Conservation (phyloP, 2,797 vertebrate species). For the Anableps anableps region DNA sequence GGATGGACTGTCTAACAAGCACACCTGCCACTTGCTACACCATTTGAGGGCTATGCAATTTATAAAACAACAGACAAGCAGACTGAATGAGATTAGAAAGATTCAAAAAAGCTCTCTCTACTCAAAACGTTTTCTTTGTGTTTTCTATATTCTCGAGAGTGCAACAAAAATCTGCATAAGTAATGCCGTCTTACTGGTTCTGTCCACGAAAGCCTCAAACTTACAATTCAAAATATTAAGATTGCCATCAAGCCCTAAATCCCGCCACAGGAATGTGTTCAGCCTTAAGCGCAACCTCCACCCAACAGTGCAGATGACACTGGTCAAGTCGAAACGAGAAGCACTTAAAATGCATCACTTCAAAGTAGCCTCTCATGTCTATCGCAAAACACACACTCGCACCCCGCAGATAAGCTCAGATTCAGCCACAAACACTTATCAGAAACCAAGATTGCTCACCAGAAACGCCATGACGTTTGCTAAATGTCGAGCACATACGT, state of each 20-base stretch:
- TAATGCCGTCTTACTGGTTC: background rate
- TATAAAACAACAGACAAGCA: slow-evolving; percentile 20
- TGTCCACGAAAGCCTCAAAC: slow-evolving; percentile 11
- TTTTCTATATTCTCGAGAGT: background rate
- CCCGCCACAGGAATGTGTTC: slow-evolving; percentile 20
- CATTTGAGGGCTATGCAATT: slow-evolving; percentile 13
- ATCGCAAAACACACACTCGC: slow-evolving; percentile 13
- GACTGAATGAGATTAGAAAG: slow-evolving; percentile 13
- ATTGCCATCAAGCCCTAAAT: slow-evolving; percentile 9
- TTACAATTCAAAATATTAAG: slow-evolving; percentile 3
- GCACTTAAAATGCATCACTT: slow-evolving; percentile 31
- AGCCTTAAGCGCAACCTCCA: slow-evolving; percentile 10
- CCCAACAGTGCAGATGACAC: slow-evolving; percentile 11
- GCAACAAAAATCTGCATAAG: background rate
- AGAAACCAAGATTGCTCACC: slow-evolving; percentile 46
- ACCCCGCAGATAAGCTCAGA: slow-evolving; percentile 1
- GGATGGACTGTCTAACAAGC: background rate
- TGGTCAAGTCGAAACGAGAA: slow-evolving; percentile 8
- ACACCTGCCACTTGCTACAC: slow-evolving; percentile 30
- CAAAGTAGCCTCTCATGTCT: slow-evolving; percentile 33
- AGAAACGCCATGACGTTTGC: slow-evolving; percentile 9
- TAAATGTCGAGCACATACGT: slow-evolving; percentile 23
- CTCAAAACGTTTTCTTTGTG: background rate
- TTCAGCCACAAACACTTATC: slow-evolving; percentile 1
- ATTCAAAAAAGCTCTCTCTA: background rate